Evolutionary conservation across 1,140 invertebrate species (phyloP).

Genomic region (Armadillidium nasatum): DNA sequence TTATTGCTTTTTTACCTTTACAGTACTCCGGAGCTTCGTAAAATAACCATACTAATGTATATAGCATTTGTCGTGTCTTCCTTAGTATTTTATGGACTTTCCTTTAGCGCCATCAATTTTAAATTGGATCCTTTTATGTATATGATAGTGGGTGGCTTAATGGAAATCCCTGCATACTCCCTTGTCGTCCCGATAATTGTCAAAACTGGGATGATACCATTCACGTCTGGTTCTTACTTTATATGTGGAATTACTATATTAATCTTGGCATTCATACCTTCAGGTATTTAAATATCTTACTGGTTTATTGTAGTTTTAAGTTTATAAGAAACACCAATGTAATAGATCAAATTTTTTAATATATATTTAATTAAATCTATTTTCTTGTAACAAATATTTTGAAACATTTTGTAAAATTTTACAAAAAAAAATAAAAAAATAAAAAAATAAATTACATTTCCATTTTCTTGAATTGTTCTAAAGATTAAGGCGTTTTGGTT

Average conservation of each 20-base stretch:
- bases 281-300: conserved; percentile 5
- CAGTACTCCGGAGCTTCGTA: conserved; percentile 28
- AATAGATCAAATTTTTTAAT: too few relatives aligned
- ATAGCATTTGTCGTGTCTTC: conserved; percentile 30
- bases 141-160: conserved; percentile 31
- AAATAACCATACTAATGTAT: conserved; percentile 21
- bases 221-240: conserved; percentile 19
- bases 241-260: conserved; percentile 26
- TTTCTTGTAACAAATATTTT: too few relatives aligned
- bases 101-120: conserved; percentile 27
- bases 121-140: conserved; percentile 36
- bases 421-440: too few relatives aligned
- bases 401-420: too few relatives aligned
- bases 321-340: too few relatives aligned
- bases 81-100: conserved; percentile 34
- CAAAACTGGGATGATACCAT: conserved; percentile 25
- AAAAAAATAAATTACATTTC: too few relatives aligned
- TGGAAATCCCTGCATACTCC: conserved; percentile 34
- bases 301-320: too few relatives aligned
- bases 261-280: conserved; percentile 26
- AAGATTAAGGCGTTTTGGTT: too few relatives aligned
- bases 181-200: conserved; percentile 30
- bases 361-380: too few relatives aligned
- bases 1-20: too few relatives aligned
- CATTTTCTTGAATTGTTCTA: too few relatives aligned